Conservation (phyloP, 2,797 vertebrate genomes). For the Danio jaintianensis region DNA sequence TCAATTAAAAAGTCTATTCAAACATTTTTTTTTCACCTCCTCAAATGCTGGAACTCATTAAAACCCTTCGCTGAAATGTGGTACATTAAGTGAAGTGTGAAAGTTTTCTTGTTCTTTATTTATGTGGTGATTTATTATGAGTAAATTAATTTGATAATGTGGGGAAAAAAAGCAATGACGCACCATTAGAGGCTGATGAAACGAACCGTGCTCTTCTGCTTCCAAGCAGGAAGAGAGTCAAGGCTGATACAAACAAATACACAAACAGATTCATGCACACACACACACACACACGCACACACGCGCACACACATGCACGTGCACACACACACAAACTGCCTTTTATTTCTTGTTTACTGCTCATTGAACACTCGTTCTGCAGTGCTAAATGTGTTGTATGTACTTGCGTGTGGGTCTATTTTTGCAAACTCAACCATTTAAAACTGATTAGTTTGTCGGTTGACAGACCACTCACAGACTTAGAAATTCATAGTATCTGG, state of each 20-base stretch:
- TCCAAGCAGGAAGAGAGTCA: constrained; percentile 10
- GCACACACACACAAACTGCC: constrained; percentile 34
- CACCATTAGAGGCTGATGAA: constrained; percentile 41
- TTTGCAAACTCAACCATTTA: constrained; percentile 51
- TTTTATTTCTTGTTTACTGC: constrained; percentile 46
- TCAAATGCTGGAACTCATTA: constrained; percentile 45
- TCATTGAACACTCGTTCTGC: constrained; percentile 37
- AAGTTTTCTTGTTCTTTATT: constrained; percentile 46
- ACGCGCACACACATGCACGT: constrained; percentile 12
- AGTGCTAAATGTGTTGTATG: constrained; percentile 34
- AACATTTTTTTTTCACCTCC: constrained; percentile 9
- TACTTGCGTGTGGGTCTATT: constrained; percentile 36
- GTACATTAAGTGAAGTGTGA: constrained; percentile 17
- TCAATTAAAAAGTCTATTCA: constrained; percentile 57
- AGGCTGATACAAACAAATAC: constrained; percentile 24
- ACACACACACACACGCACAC: no score
- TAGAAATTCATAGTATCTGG: constrained; percentile 49
- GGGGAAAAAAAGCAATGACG: neutral
- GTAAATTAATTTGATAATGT: constrained; percentile 35
- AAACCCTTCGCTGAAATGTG: constrained; percentile 29
- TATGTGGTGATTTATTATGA: constrained; percentile 32
- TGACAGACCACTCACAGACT: constrained; percentile 45
- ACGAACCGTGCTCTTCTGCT: constrained; percentile 6
- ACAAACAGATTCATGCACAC: no score
- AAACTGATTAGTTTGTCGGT: constrained; percentile 49